A percentile compares a stretch with the other conserved stretches of the same genome.
Evolutionary conservation across 2,888 invertebrate genomes (phyloP).

Genomic region (Esperia sulphurella): DNA sequence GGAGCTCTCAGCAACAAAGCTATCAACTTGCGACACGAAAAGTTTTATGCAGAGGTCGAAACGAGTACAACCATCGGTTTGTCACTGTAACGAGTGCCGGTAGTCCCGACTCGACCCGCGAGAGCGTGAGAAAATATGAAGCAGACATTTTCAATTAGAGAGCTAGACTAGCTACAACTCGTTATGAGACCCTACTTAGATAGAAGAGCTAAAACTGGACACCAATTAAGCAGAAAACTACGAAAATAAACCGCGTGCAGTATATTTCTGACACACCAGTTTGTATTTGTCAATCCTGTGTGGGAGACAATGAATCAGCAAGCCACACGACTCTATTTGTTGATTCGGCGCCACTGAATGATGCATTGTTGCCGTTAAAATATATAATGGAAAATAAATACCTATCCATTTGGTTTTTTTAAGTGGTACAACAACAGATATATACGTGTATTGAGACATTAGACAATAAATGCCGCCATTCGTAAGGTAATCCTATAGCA

Average conservation of each 20-base stretch:
- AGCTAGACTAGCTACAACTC: slow-evolving; percentile 12
- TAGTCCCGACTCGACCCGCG: slow-evolving; percentile 23
- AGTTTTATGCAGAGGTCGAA: slow-evolving; percentile 1
- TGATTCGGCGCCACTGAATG: slow-evolving; percentile 29
- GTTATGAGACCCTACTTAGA: slow-evolving; percentile 1
- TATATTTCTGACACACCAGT: slow-evolving; percentile 7
- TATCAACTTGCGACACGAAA: neutral
- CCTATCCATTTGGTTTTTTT: neutral
- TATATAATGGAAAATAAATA: too few species aligned
- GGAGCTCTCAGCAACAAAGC: neutral
- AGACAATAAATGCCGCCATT: neutral
- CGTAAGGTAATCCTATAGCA: neutral
- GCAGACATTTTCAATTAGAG: slow-evolving; percentile 28
- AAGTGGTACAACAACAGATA: neutral
- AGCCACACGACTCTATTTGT: slow-evolving; percentile 37
- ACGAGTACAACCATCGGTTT: slow-evolving; percentile 17
- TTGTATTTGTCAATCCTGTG: slow-evolving; percentile 14
- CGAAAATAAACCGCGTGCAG: neutral
- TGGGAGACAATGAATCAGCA: slow-evolving; percentile 32
- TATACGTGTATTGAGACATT: neutral
- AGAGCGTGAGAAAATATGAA: slow-evolving; percentile 41
- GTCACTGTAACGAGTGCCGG: slow-evolving; percentile 12
- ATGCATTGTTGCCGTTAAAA: slow-evolving; percentile 2
- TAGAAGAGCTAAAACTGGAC: slow-evolving; percentile 3
- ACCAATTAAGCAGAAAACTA: neutral